These are phyloP conservation scores for Sebastes reedi DNA, from an alignment of 2,797 vertebrate species.

Conservation along the genomic window DNA sequence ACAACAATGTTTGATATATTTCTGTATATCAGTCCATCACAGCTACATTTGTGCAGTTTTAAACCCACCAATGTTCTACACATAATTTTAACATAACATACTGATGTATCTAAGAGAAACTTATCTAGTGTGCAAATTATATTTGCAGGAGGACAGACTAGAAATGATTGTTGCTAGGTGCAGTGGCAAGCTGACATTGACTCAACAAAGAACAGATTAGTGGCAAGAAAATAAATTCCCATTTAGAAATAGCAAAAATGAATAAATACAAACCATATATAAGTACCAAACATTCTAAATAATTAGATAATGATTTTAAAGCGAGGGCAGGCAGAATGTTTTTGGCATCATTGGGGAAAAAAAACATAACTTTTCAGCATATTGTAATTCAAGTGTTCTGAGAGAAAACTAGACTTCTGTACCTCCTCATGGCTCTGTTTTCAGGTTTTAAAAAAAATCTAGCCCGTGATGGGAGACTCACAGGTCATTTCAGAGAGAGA, in stretches of 20 bases:
- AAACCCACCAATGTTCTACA: neutral
- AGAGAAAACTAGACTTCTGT: too few species aligned
- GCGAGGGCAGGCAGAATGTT: too few species aligned
- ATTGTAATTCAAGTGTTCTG: too few species aligned
- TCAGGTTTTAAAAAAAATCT: too few species aligned
- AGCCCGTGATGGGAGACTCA: too few species aligned
- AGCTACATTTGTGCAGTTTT: neutral
- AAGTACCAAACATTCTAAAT: neutral
- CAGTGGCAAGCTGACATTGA: neutral
- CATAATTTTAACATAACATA: neutral
- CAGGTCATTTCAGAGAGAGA: too few species aligned
- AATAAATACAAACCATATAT: neutral
- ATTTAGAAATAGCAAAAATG: too few species aligned
- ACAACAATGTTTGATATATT: too few species aligned
- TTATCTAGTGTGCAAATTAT: neutral
- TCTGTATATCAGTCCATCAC: neutral
- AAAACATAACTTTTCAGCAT: too few species aligned
- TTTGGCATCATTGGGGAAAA: too few species aligned
- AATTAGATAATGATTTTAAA: neutral
- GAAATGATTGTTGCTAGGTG: neutral
- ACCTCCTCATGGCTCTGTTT: too few species aligned
- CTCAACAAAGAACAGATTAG: neutral
- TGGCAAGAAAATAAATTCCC: neutral
- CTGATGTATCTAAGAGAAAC: neutral
- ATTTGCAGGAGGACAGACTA: neutral